phyloP scores from a whole-genome alignment of 1,140 invertebrate species.

The Caenorhabditis elegans region WBcel235 BX284606.5:6250501-6251000 shows the following conservation, averaged over 20 bases:
- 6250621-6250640: too few species aligned
- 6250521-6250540: neutral
- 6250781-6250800: conserved; percentile 12
- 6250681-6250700: neutral
- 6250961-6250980: conserved; percentile 20
- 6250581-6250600: neutral
- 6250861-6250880: neutral
- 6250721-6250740: neutral
- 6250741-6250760: conserved; percentile 15
- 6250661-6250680: neutral
- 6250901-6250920: neutral
- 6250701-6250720: neutral
- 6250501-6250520: conserved; percentile 14
- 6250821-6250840: neutral
- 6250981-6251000: neutral
- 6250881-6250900: too few species aligned
- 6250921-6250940: neutral
- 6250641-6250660: too few species aligned
- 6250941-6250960: neutral
- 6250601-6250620: neutral
- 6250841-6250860: neutral
- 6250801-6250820: neutral
- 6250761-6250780: conserved; percentile 12
- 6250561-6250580: conserved; percentile 15
- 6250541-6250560: neutral